These are phyloP conservation scores for Plutomurus gul DNA, from an alignment of 1,140 invertebrate species.

Conservation along the genomic window DNA sequence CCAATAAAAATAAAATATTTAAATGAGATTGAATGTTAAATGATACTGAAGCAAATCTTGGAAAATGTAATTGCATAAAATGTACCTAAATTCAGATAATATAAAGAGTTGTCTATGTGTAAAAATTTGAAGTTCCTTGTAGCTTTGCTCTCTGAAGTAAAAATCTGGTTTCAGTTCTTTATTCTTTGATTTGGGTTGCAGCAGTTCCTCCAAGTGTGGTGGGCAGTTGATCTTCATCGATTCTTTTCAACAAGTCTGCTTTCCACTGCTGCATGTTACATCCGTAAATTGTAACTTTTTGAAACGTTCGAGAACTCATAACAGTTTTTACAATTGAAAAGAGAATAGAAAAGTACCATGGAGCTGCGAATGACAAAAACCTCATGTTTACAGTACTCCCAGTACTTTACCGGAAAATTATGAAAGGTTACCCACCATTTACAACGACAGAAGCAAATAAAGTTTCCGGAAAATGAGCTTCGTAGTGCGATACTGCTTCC, in stretches of 20 bases:
- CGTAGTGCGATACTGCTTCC: not conserved
- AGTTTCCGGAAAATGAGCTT: slow-evolving; percentile 22
- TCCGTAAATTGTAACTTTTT: slow-evolving; percentile 86
- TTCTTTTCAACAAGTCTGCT: slow-evolving; percentile 67
- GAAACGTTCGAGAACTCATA: slow-evolving; percentile 83
- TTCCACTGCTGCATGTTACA: slow-evolving; percentile 76
- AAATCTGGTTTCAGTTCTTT: not conserved
- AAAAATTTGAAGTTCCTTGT: too few relatives aligned
- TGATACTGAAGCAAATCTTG: too few relatives aligned
- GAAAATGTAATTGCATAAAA: too few relatives aligned
- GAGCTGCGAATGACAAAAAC: slow-evolving; percentile 60
- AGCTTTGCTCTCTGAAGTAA: not conserved
- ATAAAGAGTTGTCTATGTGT: too few relatives aligned
- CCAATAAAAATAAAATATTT: too few relatives aligned
- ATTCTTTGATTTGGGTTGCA: not conserved
- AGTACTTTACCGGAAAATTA: slow-evolving; percentile 4
- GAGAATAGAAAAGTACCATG: slow-evolving; percentile 82
- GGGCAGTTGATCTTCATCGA: slow-evolving; percentile 77
- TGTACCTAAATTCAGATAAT: too few relatives aligned
- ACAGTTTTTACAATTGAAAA: slow-evolving; percentile 85
- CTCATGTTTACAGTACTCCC: not conserved
- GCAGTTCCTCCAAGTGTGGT: slow-evolving; percentile 73
- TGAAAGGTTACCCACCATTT: slow-evolving; percentile 53
- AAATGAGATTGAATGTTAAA: too few relatives aligned
- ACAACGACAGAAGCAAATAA: slow-evolving; percentile 55